These are phyloP conservation scores for Deroplatys truncata DNA, from an alignment of 2,888 invertebrate genomes.

Conservation along the genomic window DNA sequence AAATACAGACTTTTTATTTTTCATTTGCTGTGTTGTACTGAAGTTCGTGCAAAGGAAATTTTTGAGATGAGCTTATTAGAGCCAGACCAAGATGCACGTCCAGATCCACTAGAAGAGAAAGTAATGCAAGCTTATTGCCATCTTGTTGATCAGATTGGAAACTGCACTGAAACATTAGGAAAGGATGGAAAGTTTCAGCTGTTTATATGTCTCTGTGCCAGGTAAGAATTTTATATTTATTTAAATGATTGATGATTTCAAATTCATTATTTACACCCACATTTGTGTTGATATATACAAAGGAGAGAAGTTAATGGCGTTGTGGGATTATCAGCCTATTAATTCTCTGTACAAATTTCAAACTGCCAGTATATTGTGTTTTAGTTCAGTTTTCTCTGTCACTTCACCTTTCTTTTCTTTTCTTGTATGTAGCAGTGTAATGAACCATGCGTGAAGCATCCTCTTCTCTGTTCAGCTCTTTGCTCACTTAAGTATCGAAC, in stretches of 20 bases:
- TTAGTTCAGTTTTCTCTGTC: too few species aligned
- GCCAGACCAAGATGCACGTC: slow-evolving; percentile 17
- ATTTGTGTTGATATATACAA: too few species aligned
- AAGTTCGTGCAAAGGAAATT: slow-evolving; percentile 75
- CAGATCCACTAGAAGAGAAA: slow-evolving; percentile 29
- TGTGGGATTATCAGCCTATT: too few species aligned
- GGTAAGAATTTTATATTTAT: slow-evolving; percentile 53
- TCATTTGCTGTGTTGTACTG: slow-evolving; percentile 25
- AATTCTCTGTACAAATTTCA: too few species aligned
- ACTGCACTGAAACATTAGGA: slow-evolving; percentile 79
- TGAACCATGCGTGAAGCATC: too few species aligned
- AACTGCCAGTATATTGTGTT: too few species aligned
- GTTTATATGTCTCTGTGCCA: slow-evolving; percentile 88
- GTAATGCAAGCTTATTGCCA: slow-evolving; percentile 64
- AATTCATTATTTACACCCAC: too few species aligned
- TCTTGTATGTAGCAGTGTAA: too few species aligned
- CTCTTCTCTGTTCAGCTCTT: too few species aligned
- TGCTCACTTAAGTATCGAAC: too few species aligned
- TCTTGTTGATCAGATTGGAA: slow-evolving; percentile 82
- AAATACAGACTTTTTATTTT: neutral
- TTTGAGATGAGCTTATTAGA: slow-evolving; percentile 70
- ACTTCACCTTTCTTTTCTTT: too few species aligned
- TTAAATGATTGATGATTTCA: neutral
- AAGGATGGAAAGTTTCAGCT: slow-evolving; percentile 98
- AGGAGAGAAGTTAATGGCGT: too few species aligned